Percentiles rank a stretch among this genome's conserved stretches.
These are phyloP conservation scores for Antedon mediterranea DNA, from an alignment of 53 echinoderm and acorn worm species.

Conservation along the genomic window DNA sequence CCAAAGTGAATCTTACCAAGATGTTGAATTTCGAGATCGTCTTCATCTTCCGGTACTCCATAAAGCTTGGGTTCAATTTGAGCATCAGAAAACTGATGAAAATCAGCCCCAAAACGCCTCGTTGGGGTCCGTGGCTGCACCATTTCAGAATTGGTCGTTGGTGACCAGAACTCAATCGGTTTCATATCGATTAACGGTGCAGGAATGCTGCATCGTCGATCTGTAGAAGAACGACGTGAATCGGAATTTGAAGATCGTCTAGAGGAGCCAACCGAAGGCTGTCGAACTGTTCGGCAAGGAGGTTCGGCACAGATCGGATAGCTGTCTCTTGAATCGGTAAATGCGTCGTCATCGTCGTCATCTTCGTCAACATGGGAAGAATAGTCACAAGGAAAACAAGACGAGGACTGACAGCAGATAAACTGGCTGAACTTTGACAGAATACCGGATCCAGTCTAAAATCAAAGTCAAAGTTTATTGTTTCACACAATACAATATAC, in stretches of 20 bases:
- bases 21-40: slow-evolving; percentile 73
- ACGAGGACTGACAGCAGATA: background rate
- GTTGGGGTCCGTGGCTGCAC: slow-evolving; percentile 74
- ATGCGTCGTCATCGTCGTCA: too few relatives aligned
- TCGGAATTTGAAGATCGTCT: slow-evolving; percentile 9
- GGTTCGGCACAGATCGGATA: background rate
- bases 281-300: background rate
- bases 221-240: slow-evolving; percentile 74
- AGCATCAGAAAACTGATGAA: slow-evolving; percentile 47
- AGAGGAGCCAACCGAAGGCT: background rate
- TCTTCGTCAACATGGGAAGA: background rate
- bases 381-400: background rate
- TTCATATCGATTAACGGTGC: slow-evolving; percentile 98
- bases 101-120: slow-evolving; percentile 70
- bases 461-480: background rate
- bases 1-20: slow-evolving; percentile 92
- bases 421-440: background rate
- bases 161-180: slow-evolving; percentile 98
- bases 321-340: background rate
- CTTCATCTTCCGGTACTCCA: slow-evolving; percentile 89
- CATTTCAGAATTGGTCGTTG: slow-evolving; percentile 86
- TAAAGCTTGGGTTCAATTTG: slow-evolving; percentile 93
- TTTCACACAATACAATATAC: too few relatives aligned
- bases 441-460: background rate
- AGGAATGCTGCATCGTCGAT: slow-evolving; percentile 72